Evolutionary conservation across 2,797 vertebrate genomes (phyloP), one percentile per base, ranked within the genome.

Genomic region (Acanthopagrus latus): DNA sequence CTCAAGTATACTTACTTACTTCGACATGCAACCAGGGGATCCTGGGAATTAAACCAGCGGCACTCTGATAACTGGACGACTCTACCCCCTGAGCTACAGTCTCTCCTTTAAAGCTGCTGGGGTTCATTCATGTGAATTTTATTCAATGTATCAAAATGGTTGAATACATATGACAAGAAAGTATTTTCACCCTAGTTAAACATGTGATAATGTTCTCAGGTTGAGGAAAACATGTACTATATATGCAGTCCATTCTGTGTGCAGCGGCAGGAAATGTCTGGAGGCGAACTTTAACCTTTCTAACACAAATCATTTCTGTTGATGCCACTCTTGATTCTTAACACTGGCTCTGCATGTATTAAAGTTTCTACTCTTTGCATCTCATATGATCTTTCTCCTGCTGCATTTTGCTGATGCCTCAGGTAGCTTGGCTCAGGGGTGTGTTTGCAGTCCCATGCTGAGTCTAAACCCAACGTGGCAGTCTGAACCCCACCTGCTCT

Each of bases 381-480:
- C 56, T 71, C 11, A 8, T 20, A 7, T 18, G n/a, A 62, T 41
- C 41, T 21, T 79, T 41, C 4, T 38, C n/a, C 5, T 8, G 0
- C 10, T 16, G 33, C 8, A 41, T 55, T 54, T 64, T 50, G 43
- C 41, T 47, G 41, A 73, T 67, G 58, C 43, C n/a, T 74, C 13
- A 64, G n/a, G 21, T 55, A 38, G 18, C 41, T 75, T 27, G 41
- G 60, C 44, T 71, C 58, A 41, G 44, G 12, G 54, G 52, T 9
- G 14, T 55, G 62, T 71, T 48, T 80, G 58, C 56, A 71, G 60
- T 7, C 46, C 12, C 64, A 54, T 25, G 50, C 62, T 66, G 70
- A 50, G 65, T 64, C 27, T 21, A 64, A 76, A 76, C 60, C 33
- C 55, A 64, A 68, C 20, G 78, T 84, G 85, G 67, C 82, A 67